Evolutionary conservation across 2,888 invertebrate species (phyloP).

Genomic region (Erebia palarica): DNA sequence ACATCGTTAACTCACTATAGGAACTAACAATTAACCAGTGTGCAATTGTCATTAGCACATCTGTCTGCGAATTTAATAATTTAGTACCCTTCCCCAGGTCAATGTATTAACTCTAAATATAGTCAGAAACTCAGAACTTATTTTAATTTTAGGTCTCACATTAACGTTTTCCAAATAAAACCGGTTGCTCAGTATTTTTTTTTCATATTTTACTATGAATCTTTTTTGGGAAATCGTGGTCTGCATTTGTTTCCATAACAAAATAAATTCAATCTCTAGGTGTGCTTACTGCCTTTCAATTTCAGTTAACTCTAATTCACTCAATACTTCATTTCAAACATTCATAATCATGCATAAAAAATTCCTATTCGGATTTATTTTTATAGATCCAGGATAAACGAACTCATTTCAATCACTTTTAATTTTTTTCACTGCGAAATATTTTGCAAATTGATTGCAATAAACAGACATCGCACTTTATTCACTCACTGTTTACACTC

Average conservation of each 20-base stretch:
- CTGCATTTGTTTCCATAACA: neutral
- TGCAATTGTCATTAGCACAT: conserved; percentile 56
- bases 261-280: neutral
- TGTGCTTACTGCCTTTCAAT: neutral
- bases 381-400: too few relatives aligned
- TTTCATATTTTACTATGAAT: neutral
- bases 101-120: conserved; percentile 56
- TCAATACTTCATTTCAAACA: too few relatives aligned
- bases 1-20: conserved; percentile 14
- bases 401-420: neutral
- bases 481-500: conserved; percentile 20
- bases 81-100: conserved; percentile 62
- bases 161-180: neutral
- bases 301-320: neutral
- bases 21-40: conserved; percentile 43
- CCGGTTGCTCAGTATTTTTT: neutral
- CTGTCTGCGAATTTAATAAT: conserved; percentile 62
- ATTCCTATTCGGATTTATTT: too few relatives aligned
- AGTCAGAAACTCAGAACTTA: conserved; percentile 22
- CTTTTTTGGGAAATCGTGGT: neutral
- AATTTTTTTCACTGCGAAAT: neutral
- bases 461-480: conserved; percentile 5
- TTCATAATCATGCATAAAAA: too few relatives aligned
- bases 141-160: conserved; percentile 20
- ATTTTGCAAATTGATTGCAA: conserved; percentile 9